Evolutionary conservation across 2,797 vertebrate species (phyloP), one percentile per base, ranked within the genome.

Genomic region (Typhlichthys eigenmanni): DNA sequence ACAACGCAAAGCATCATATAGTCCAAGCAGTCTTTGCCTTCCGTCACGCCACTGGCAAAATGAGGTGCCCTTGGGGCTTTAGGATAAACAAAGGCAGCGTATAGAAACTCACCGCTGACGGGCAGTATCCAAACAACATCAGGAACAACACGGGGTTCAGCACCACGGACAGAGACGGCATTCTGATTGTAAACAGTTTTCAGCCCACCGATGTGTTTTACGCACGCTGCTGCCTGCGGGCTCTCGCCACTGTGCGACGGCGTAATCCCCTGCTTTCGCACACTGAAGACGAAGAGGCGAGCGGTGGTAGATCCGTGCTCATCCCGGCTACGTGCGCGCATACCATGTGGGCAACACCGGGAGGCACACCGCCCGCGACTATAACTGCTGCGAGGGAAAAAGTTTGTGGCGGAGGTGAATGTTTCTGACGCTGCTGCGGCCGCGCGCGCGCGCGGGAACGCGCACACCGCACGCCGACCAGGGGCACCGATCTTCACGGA

Each of bases 61-160:
- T 24, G 24, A 24, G 34, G 34, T 38, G 34, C 8, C 34, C 34
- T 38, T 38, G 34, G 34, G 34, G 5, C 34, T 38, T 38, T 38
- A 38, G 34, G 11, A 56, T 53, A 71, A 38, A 0, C 11, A 59
- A 58, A 64, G 68, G 69, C 48, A 16, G 47, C 55, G 59, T 63
- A 64, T 55, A 55, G 62, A 59, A 74, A 84, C 83, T 82, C 94
- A 98, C 96, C 95, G 89, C 93, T 57, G 95, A 93, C 61, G 94
- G 94, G 59, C 94, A 93, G 82, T 91, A 93, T 75, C 93, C 93
- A 72, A 94, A 91, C 58, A 96, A 87, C 82, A 95, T 84, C 84
- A 95, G 89, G 55, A 96, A 84, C 76, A 96, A 90, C 83, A 96
- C 87, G 75, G 94, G 93, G 80, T 94, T 93, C 93, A 95, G 91